Base-by-base conservation (phyloP, 2,113 vertebrate genomes). In the Gallinago undulata region DNA sequence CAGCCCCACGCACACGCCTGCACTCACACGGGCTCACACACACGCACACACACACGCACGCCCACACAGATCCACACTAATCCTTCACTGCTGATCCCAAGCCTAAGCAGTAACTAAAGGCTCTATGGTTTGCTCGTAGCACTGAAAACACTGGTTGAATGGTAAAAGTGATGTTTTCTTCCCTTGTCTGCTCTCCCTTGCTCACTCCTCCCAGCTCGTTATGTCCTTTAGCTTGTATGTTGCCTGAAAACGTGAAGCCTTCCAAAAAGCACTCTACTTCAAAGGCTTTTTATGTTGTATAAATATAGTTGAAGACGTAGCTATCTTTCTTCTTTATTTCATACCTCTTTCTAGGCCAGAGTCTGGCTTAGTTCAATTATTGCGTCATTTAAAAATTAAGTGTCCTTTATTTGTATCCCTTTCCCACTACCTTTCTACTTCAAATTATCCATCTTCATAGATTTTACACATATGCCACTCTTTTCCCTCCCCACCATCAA, bases 261-360 rank as follows among this genome's bases (percentile, higher is more conserved):
- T 68, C 89, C 91, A 74, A 70, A 89, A 67, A 94, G 80, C 84
- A 95, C 69, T 95, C 87, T 97, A 83, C 64, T 95, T 88, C 94
- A 97, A 97, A 97, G 94, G 87, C 91, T 96, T 95, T 95, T 90
- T 89, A 96, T 67, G 74, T 77, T 91, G 73, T 97, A 98, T 90
- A 98, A 98, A 98, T 97, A 98, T 97, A 98, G 77, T 84, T 94
- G 94, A 97, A 98, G 96, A 98, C 66, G 10, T 93, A 94, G 97
- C 75, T 96, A 72, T 93, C 84, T 94, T 72, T 73, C 73, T 94
- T 97, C 95, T 96, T 94, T 70, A 59, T 85, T 96, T 93, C 91
- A 96, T 87, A 95, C 81, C 90, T 96, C 83, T 90, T 95, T 90
- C 91, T 94, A 94, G 95, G 96, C 94, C 97, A 97, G 74, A 94